phyloP scores from a whole-genome alignment of 2,888 invertebrate species.

The Napeogenes sylphis region DNA sequence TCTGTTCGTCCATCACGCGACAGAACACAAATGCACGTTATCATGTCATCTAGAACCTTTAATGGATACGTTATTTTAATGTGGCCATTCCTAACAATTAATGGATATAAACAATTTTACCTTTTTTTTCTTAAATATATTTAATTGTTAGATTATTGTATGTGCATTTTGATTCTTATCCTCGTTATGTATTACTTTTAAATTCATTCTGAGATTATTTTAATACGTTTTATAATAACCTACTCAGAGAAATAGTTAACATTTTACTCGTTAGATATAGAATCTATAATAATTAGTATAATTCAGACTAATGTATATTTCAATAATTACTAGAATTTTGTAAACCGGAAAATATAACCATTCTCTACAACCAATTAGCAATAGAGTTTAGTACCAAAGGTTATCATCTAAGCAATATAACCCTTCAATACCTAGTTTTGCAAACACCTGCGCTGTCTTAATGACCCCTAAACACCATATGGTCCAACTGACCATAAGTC shows the following conservation, averaged over 20 bases:
- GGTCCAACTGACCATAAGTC: constrained; percentile 69
- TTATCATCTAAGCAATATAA: not conserved
- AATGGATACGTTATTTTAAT: constrained; percentile 19
- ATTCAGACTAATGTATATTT: too few species aligned
- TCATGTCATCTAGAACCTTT: constrained; percentile 23
- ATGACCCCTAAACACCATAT: constrained; percentile 47
- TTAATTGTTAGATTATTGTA: too few species aligned
- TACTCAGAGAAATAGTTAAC: too few species aligned
- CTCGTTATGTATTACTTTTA: too few species aligned
- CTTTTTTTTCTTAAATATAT: too few species aligned
- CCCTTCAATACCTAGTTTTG: constrained; percentile 11
- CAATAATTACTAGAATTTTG: too few species aligned
- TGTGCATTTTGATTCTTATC: too few species aligned
- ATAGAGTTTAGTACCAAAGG: not conserved
- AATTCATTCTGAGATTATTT: too few species aligned
- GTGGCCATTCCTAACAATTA: not conserved
- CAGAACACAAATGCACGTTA: constrained; percentile 19
- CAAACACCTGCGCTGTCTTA: constrained; percentile 33
- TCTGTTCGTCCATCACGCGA: constrained; percentile 16
- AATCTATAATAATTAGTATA: too few species aligned
- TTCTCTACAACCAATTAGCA: not conserved
- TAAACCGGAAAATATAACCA: too few species aligned
- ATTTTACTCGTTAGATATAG: too few species aligned
- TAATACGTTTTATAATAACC: too few species aligned
- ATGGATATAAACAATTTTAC: not conserved